Base-by-base conservation (phyloP, 2,113 vertebrate species). In the Lipophrys pholis region DNA sequence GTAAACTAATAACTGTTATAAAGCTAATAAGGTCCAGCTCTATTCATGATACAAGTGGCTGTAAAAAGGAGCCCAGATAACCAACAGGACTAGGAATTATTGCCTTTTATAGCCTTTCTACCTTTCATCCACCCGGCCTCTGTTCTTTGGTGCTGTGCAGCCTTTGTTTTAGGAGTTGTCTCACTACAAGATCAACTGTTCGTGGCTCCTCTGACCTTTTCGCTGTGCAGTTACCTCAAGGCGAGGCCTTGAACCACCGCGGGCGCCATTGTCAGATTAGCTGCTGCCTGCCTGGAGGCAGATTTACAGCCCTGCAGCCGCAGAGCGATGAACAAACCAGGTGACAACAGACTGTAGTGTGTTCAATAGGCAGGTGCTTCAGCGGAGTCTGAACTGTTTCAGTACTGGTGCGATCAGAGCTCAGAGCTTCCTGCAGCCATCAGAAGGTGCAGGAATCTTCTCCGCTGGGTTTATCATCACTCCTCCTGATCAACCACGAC, bases 121-220 rank as follows among this genome's bases (percentile, higher is more conserved):
- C 21, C 21, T 30, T 4, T 30, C 21, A 30, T 30, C 21, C 21
- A 30, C 21, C 21, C 21, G 4, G 21, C 21, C 21, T 30, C 21
- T 30, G 21, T 30, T 30, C 2, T 30, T 30, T 30, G 21, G 4
- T 30, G 4, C 21, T 60, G 46, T 67, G 50, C 55, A 17, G 42
- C 35, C 21, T 66, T 66, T 55, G 40, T 66, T 21, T 39, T n/a
- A 30, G 16, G 51, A 57, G 42, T 76, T 12, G n/a, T 21, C 58
- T 57, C 21, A 4, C 14, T 14, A 21, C 54, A 75, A 52, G 41
- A 36, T 16, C 14, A 66, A 9, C 70, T 69, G 62, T 56, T 72
- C 74, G 58, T 72, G 69, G 60, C 60, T 53, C 60, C 53, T 68
- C 17, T 79, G 71, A 81, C 80, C 74, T 78, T 80, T 69, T 30